Percentiles rank a stretch among this genome's conserved stretches.
Evolutionary conservation across 2,113 vertebrate species (phyloP).

Genomic region (Tachycineta bicolor): DNA sequence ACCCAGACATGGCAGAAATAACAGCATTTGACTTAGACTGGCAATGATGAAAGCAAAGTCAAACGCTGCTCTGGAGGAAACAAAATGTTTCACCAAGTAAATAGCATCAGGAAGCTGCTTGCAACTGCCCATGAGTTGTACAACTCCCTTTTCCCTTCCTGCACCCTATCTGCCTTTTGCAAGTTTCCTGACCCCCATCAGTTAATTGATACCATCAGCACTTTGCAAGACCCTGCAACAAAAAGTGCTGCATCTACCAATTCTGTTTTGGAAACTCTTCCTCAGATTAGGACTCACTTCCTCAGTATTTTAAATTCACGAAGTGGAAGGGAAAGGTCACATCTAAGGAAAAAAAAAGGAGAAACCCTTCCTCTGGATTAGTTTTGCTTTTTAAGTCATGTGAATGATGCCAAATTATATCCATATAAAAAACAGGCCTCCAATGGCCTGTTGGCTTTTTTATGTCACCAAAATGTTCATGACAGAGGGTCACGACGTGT

Average conservation of each 20-base stretch:
- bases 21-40: not conserved
- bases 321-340: not conserved
- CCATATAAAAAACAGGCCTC: not conserved
- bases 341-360: not conserved
- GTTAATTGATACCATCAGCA: constrained; percentile 13
- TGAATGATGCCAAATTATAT: not conserved
- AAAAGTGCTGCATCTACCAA: constrained; percentile 7
- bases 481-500: not conserved
- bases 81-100: constrained; percentile 10
- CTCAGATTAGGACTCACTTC: not conserved
- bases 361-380: not conserved
- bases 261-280: constrained; percentile 16
- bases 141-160: constrained; percentile 53
- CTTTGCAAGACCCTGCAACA: not conserved
- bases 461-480: not conserved
- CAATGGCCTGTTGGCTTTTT: not conserved
- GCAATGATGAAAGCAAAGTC: not conserved
- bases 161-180: constrained; percentile 29
- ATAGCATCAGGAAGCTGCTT: constrained; percentile 39
- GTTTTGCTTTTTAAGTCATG: not conserved
- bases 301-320: not conserved
- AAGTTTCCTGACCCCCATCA: constrained; percentile 52
- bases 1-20: not conserved
- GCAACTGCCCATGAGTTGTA: not conserved
- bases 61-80: not conserved